Evolutionary conservation across 2,888 invertebrate species (phyloP), one percentile per base, ranked within the genome.

Genomic region (Philereme vetulata): DNA sequence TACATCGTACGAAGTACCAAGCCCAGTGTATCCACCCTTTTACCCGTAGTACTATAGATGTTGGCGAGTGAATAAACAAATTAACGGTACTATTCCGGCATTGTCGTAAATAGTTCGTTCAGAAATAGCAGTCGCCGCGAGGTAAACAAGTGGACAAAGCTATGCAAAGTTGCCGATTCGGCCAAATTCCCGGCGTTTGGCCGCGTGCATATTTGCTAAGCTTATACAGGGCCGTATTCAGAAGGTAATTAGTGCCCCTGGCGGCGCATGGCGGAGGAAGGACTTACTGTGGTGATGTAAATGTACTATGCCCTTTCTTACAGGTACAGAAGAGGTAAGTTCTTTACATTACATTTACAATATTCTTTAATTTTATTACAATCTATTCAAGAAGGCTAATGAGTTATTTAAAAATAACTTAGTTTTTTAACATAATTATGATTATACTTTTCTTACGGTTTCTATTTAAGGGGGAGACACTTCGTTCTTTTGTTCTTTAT

Each of bases 111-210:
- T 67, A 72, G 69, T 68, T 67, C 66, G 72, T 77, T 79, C 81
- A 80, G 80, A 82, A 84, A 84, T 85, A 86, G 81, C 83, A 72
- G 75, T 72, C 71, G 72, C 69, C 70, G 75, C 83, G 86, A 86
- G 84, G 88, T 85, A 87, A 90, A 87, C 87, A 85, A 86, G 83
- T 80, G 81, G 57, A 34, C 62, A 51, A 56, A 44, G 54, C 80
- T 76, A 72, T 76, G 84, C 80, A 81, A 82, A 87, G 82, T 80
- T 74, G 78, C 75, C 79, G 80, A 81, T 77, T 83, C 81, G 77
- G 81, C 84, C 80, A 85, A 88, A 90, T 90, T 88, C 88, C 86
- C 87, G 84, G 82, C 86, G 86, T 85, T 80, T 77, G 21, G 47
- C 53, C 38, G 56, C 33, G 78, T 79, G 83, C 84, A 83, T 85